phyloP scores from a whole-genome alignment of 2,113 vertebrate genomes.

The Chloroceryle aenea region DNA sequence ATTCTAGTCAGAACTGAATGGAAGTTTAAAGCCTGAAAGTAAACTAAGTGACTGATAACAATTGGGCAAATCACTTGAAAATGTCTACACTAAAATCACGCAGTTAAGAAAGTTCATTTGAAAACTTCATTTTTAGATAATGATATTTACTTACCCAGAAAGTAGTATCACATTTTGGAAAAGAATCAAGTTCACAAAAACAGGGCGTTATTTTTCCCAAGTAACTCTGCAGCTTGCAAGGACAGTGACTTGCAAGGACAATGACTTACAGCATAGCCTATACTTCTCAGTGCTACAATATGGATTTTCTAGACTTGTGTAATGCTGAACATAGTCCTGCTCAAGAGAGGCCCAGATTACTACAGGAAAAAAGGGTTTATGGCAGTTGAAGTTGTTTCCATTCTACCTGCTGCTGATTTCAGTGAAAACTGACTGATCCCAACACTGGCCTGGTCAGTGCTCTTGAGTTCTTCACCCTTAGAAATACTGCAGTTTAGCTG shows the following conservation, averaged over 20 bases:
- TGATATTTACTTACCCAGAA: background rate
- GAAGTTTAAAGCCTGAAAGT: background rate
- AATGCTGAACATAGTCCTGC: background rate
- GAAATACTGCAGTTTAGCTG: background rate
- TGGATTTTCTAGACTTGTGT: accelerated
- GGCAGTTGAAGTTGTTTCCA: background rate
- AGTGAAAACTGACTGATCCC: background rate
- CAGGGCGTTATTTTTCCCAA: background rate
- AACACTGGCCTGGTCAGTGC: background rate
- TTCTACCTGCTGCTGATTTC: background rate
- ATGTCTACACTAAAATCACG: background rate
- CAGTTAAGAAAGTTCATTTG: background rate
- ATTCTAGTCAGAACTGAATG: background rate
- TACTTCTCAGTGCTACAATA: background rate
- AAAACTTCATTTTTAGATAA: background rate
- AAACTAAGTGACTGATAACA: background rate
- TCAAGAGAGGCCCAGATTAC: background rate
- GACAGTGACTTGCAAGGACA: background rate
- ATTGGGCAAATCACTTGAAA: background rate
- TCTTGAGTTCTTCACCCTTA: background rate
- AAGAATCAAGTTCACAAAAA: background rate
- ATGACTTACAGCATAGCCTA: accelerated
- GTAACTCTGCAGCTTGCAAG: background rate
- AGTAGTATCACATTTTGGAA: background rate
- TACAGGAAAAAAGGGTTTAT: background rate